Evolutionary conservation across 64 coral and sea anemone genomes (phyloP).

Genomic region (Hydrozoanthus tunicans): DNA sequence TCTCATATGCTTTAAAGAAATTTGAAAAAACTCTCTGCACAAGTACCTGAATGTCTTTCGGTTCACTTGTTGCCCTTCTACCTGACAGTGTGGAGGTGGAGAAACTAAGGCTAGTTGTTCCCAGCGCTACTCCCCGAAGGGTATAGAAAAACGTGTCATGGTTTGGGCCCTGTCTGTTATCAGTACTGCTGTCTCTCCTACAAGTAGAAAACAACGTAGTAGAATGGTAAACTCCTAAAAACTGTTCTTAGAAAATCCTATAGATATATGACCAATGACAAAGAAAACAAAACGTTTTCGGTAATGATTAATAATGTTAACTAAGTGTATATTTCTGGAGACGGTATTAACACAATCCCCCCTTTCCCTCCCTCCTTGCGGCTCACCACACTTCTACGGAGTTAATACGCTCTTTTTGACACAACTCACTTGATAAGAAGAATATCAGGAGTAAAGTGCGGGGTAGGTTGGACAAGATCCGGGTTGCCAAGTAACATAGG

Average conservation of each 20-base stretch:
- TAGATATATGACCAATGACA: too few relatives aligned
- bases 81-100: slow-evolving; percentile 64
- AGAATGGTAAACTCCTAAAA: not conserved
- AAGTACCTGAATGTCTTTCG: slow-evolving; percentile 87
- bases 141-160: slow-evolving; percentile 70
- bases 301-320: too few relatives aligned
- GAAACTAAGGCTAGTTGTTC: slow-evolving; percentile 88
- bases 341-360: too few relatives aligned
- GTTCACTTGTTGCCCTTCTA: slow-evolving; percentile 81
- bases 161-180: slow-evolving; percentile 41
- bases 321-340: too few relatives aligned
- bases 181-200: slow-evolving; percentile 34
- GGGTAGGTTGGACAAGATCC: slow-evolving; percentile 65
- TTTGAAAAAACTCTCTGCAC: not conserved
- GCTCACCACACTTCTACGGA: too few relatives aligned
- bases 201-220: not conserved
- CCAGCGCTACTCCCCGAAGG: slow-evolving; percentile 80
- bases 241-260: too few relatives aligned
- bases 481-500: slow-evolving; percentile 76
- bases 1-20: too few relatives aligned
- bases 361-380: too few relatives aligned
- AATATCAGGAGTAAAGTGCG: slow-evolving; percentile 85
- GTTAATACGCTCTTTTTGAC: not conserved
- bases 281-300: too few relatives aligned
- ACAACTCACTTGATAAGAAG: slow-evolving; percentile 81